Evolutionary conservation across 2,113 vertebrate species (phyloP), one percentile per base, ranked within the genome.

Genomic region (Nesogale talazaci): DNA sequence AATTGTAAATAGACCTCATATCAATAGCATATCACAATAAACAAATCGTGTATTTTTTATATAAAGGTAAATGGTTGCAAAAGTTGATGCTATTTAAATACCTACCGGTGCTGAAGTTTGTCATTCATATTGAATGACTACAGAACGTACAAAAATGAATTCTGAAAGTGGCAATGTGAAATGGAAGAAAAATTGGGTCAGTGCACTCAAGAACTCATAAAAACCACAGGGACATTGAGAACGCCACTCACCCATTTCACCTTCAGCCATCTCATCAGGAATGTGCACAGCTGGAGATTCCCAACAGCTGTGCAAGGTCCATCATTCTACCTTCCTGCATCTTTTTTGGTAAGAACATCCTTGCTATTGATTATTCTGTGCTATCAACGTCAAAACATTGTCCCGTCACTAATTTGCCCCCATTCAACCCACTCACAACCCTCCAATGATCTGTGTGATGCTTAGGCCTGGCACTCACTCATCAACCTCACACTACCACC

Each of bases 41-140:
- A 61, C 9, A 52, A 29, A 56, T 10, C 20, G 14, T 15, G n/a
- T 6, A 86, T 69, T 63, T 34, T 57, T 88, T 29, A 88, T 52
- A 61, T 23, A 78, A 93, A 78, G 23, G 27, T 4, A n/a, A 74
- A 77, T 3, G 38, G 83, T 9, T 89, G 80, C 34, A 17, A 17
- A 34, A 80, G 20, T 76, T 65, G 42, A 61, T 40, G 22, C 65
- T 10, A 59, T 63, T 82, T 92, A 34, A 69, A 86, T 86, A 86
- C 77, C 22, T 40, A 63, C 80, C n/a, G 40, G 3, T 52, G 3
- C 83, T 59, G 70, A 59, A 75, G 6, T 14, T 78, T 17, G 82
- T 31, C 69, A 77, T 34, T 52, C 40, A n/a, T 34, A 70, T 25
- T 6, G 63, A 82, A 29, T 3, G 38, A 11, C 79, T 1, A 76